Base-by-base conservation (phyloP, 2,888 invertebrate species). In the Platycnemis pennipes region DNA sequence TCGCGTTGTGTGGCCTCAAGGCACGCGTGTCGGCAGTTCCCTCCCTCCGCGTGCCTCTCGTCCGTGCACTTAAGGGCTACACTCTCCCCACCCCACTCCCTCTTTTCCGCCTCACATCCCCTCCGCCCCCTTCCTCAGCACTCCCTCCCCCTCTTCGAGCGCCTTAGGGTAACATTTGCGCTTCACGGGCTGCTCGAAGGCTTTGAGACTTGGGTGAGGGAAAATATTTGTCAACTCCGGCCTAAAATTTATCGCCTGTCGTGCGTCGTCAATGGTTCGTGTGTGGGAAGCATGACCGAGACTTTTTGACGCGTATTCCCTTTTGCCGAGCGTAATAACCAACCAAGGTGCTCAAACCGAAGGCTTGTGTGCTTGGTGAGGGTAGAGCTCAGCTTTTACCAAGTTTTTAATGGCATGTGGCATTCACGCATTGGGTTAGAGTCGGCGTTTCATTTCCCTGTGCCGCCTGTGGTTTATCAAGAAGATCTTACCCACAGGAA, bases 161-260 rank as follows among this genome's bases (percentile, higher is more conserved):
- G n/a, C n/a, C 63, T 63, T n/a, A 26, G 8, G 63, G 63, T 63
- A n/a, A 63, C 53, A 53, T 53, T 53, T 53, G 63, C 63, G 26
- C 63, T 53, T 26, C n/a, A 26, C 63, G n/a, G 63, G n/a, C 8
- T 22, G n/a, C 26, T 19, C 56, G 63, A 8, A 26, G 63, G 63
- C 22, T 5, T 22, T 63, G 22, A 26, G 63, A 63, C 63, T 26
- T n/a, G 63, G 53, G 63, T 26, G 26, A 7, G 63, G 26, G 63
- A n/a, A 63, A 63, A 63, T 63, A 63, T 63, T 63, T 63, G 63
- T 63, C 53, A 53, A 53, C 53, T 53, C 26, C 63, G 63, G 63
- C 63, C 63, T 22, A 63, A 63, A 63, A 63, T 63, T 63, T 63
- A 63, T 63, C 63, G 26, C 63, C 63, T 63, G 63, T 63, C 63